Base-by-base conservation (phyloP, 2,113 vertebrate genomes). In the Gadus macrocephalus region DNA sequence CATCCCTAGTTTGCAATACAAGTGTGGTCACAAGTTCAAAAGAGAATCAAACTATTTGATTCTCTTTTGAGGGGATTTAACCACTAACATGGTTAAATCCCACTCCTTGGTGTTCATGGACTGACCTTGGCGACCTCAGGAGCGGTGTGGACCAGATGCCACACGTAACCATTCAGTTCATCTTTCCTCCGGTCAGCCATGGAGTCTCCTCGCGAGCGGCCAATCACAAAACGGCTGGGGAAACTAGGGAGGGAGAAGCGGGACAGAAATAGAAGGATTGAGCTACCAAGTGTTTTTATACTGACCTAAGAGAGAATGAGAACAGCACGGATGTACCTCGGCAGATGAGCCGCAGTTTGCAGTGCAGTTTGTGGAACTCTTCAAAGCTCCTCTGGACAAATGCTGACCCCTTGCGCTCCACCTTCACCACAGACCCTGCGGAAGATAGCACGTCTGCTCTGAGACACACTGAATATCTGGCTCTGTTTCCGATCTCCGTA, bases 281-380 rank as follows among this genome's bases (percentile, higher is more conserved):
- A 19, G 14, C 12, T 35, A 15, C 8, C 28, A 35, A 5, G 59
- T 25, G 19, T 61, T 61, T 62, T 15, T 15, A 25, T 25, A 25
- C 2, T 25, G 25, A 25, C 25, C 25, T 25, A 25, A 25, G 25
- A 25, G 25, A 25, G 25, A 2, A 25, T 25, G 25, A 25, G 25
- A 25, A 25, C 25, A 25, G 2, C 20, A 20, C 2, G 25, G 25
- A 4, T 59, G n/a, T 83, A 98, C 97, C 95, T 97, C 87, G 96
- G 97, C 12, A 98, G 76, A 96, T 81, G 56, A 98, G 93, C 31
- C 95, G 93, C 56, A 99, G 89, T 55, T 97, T 99, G 83, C 90
- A 94, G 88, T 99, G 97, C 64, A 98, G 89, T 73, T 98, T 96
- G 68, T 98, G 94, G 84, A 99, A 98, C 86, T 98, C 97, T 76